Evolutionary conservation across 1,140 invertebrate species (phyloP), one percentile per base, ranked within the genome.

Genomic region (Drosophila mayri): DNA sequence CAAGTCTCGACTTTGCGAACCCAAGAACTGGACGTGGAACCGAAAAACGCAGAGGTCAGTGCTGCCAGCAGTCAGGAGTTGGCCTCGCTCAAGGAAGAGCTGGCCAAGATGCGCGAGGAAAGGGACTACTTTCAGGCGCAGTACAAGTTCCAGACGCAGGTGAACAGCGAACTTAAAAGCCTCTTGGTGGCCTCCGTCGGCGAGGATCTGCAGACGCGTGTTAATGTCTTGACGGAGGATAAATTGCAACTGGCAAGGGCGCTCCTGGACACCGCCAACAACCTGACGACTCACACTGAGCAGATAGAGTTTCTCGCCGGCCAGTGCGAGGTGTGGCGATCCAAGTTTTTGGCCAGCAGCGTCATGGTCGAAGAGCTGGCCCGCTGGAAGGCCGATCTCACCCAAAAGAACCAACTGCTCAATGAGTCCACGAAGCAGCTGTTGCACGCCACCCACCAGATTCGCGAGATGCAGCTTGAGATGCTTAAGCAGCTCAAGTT

Each of bases 291-390:
- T 2, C 97, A 98, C 93, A 97, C 97, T 92, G 98, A 99, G 93
- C 97, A 98, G 94, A 96, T 97, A 4, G 98, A 99, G 92, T 97
- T 96, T 94, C 93, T 99, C 25, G 97, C 97, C 28, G 97, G 98
- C 4, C 97, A 98, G 85, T 98, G 97, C 93, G 98, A 99, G 94
- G 97, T 99, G 60, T 99, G 98, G 97, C 95, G 97, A 71, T 98
- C 97, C 84, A 99, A 99, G 95, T 99, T 98, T 93, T 93, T 99
- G 79, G 98, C 98, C 25, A 98, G 97, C 94, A 98, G 97, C 92
- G 95, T 98, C 57, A 97, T 98, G 95, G 95, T 97, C 10, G 97
- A 98, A 93, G 97, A 98, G 93, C 92, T 98, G 70, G 97, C 97
- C 3, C 94, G 95, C 62, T 97, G 96, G 95, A 98, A 98, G 93